Base-by-base conservation (phyloP, 2,888 invertebrate genomes). In the Calameuta pallipes region DNA sequence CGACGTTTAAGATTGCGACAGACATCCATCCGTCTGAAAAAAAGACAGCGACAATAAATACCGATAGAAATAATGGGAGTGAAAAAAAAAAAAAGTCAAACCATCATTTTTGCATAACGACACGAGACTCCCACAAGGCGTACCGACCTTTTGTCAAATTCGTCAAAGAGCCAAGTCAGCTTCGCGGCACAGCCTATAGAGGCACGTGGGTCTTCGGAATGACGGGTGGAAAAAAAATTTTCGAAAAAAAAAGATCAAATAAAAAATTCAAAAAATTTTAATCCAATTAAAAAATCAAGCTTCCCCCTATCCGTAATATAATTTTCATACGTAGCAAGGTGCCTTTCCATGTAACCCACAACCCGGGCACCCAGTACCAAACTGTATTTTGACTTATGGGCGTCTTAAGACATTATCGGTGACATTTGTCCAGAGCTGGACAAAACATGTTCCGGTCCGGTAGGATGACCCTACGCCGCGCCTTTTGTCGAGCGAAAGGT, bases 371-470 rank as follows among this genome's bases (percentile, higher is more conserved):
- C 75, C 73, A 75, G 75, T 4, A 37, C 37, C 78, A 41, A 75
- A 41, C 35, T 56, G 73, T 88, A 85, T 89, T 88, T 87, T 85
- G 87, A 89, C 88, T 88, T 83, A 83, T 81, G 83, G 82, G 78
- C 85, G 84, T 82, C 82, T 82, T 81, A 85, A 86, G 83, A 84
- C 85, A 89, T 89, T 88, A 88, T 89, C 87, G 86, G 87, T 88
- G 87, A 88, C 87, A 88, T 88, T 88, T 88, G 88, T 87, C 86
- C 87, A 79, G 77, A 81, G 82, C 85, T 83, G 91, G 91, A 91
- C 91, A 91, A 91, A 90, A 91, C 90, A 91, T 91, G 90, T 91
- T 90, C 91, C 90, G 90, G 91, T 91, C 91, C 90, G 89, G 90
- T 90, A 90, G 90, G 91, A 91, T 91, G 91, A 91, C 91, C 91